A percentile compares a stretch with the other conserved stretches of the same genome.
Evolutionary conservation across 1,140 invertebrate species (phyloP).

Genomic region (Drosophila kurseongensis): DNA sequence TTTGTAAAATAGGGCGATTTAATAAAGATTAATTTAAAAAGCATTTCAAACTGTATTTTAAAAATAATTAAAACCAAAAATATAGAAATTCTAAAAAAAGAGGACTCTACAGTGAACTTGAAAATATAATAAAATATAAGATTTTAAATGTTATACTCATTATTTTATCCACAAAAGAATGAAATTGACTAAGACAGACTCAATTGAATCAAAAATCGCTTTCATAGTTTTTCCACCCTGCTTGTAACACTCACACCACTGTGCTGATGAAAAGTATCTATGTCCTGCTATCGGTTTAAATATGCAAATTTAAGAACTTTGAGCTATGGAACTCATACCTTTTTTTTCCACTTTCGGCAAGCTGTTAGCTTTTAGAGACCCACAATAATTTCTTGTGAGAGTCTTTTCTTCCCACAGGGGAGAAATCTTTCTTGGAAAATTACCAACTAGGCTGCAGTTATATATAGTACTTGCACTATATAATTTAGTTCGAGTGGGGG

Average conservation of each 20-base stretch:
- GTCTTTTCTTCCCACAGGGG: conserved; percentile 40
- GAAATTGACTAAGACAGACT: not conserved
- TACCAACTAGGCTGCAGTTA: conserved; percentile 17
- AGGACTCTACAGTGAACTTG: too few relatives aligned
- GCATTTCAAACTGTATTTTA: too few relatives aligned
- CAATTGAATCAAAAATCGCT: not conserved
- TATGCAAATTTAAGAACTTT: conserved; percentile 36
- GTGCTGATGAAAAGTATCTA: conserved; percentile 17
- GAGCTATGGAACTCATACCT: conserved; percentile 14
- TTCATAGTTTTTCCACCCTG: not conserved
- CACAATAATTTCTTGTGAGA: not conserved
- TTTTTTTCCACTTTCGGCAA: conserved; percentile 23
- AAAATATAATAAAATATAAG: too few relatives aligned
- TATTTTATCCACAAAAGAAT: too few relatives aligned
- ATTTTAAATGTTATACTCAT: too few relatives aligned
- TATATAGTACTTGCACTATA: conserved; percentile 12
- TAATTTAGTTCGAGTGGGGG: conserved; percentile 33
- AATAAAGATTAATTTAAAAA: too few relatives aligned
- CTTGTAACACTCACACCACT: not conserved
- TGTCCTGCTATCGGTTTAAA: conserved; percentile 28
- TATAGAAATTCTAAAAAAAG: too few relatives aligned
- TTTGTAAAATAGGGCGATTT: too few relatives aligned
- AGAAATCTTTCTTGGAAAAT: conserved; percentile 48
- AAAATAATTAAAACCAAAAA: too few relatives aligned
- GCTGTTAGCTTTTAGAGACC: conserved; percentile 30